These are phyloP conservation scores for Chromoteleia sp. DNA, from an alignment of 2,888 invertebrate genomes.

Conservation along the genomic window DNA sequence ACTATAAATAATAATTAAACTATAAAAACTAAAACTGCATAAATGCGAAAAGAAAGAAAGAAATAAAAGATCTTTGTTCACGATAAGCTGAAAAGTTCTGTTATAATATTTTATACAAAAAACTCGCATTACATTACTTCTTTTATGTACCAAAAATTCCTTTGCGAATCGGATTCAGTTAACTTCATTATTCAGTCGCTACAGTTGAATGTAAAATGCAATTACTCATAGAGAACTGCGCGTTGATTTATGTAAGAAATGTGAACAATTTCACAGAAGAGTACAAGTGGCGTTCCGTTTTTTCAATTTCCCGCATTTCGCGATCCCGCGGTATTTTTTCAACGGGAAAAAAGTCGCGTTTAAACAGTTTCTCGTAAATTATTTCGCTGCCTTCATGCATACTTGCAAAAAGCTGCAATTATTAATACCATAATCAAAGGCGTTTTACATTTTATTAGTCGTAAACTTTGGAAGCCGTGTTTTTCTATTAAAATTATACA, in stretches of 20 bases:
- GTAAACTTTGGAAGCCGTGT: slow-evolving; percentile 28
- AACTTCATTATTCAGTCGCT: slow-evolving; percentile 22
- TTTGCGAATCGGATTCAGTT: slow-evolving; percentile 34
- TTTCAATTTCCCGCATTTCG: background rate
- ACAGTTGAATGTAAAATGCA: slow-evolving; percentile 35
- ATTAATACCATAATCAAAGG: slow-evolving; percentile 48
- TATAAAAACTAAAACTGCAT: too few species aligned
- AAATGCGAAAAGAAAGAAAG: too few species aligned
- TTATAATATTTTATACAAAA: slow-evolving; percentile 2
- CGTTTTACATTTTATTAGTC: slow-evolving; percentile 35
- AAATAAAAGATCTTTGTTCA: background rate
- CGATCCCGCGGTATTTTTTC: slow-evolving; percentile 13
- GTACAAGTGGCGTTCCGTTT: background rate
- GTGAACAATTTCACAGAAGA: slow-evolving; percentile 37
- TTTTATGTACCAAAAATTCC: slow-evolving; percentile 23
- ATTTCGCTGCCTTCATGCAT: slow-evolving; percentile 26
- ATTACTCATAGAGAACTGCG: slow-evolving; percentile 36
- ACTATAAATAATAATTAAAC: too few species aligned
- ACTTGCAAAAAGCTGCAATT: slow-evolving; percentile 32
- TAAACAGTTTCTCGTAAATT: slow-evolving; percentile 22
- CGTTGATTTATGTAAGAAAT: slow-evolving; percentile 42
- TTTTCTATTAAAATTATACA: slow-evolving; percentile 41
- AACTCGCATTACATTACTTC: slow-evolving; percentile 6
- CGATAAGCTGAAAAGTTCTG: background rate
- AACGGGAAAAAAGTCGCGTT: slow-evolving; percentile 13